Evolutionary conservation across 23 tunicate genomes (phyloP), one percentile per base, ranked within the genome.

Genomic region (Ciona savignyi): DNA sequence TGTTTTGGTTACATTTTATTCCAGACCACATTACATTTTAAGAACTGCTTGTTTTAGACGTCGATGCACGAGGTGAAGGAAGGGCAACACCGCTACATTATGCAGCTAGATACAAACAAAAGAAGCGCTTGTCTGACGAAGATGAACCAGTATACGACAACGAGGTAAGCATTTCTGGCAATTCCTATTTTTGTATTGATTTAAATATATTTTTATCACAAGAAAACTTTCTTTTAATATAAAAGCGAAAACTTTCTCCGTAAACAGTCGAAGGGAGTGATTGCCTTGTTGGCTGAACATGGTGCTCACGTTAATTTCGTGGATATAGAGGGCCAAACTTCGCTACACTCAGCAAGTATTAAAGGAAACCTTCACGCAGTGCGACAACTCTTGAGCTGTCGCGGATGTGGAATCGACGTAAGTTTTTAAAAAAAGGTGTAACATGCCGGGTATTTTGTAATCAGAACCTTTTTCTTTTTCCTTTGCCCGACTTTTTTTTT

Each of bases 271-370:
- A 63, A 79, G 69, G 61, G 76, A 72, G 95, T 87, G 32, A 87
- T 87, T 20, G 27, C 70, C 24, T 51, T 87, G 30, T 68, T 87
- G 63, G 71, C 82, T 23, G 67, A 73, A 29, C 80, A 75, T 66
- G 86, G 95, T 20, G 95, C 86, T 27, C 80, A 87, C 51, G 73
- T 87, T 22, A 87, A 87, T 56, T 27, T 56, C 32, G 74, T 48
- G 21, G 95, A 87, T 51, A 67, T 76, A 31, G 95, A 87, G 71
- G 86, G 86, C 15, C 95, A 87, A 49, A 79, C 95, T 34, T 86
- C 95, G 42, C 60, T 87, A 22, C 95, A 87, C 64, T 32, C 87
- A 29, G 95, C 95, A 2, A 76, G 87, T 33, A 87, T 87, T 69
- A 87, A 87, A 79, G 95, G 95, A 27, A 87, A 87, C 71, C 24